Conservation (phyloP, 2,797 vertebrate species). For the Platalea minor region DNA sequence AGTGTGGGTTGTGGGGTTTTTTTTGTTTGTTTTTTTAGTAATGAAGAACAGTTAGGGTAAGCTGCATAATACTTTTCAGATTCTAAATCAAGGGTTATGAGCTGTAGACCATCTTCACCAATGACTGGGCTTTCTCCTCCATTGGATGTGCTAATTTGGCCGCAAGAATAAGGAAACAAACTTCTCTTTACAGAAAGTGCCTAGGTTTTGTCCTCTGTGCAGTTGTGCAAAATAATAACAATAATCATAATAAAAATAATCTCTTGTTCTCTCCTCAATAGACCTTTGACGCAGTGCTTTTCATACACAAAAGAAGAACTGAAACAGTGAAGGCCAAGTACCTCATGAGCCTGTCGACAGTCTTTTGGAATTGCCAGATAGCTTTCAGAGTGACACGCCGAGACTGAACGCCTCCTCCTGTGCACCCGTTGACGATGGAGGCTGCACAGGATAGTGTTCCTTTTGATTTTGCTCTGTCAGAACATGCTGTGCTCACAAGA, state of each 20-base stretch:
- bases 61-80: constrained; percentile 37
- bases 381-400: background rate
- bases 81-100: constrained; percentile 45
- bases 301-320: constrained; percentile 63
- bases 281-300: constrained; percentile 70
- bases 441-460: background rate
- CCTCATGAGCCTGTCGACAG: constrained; percentile 4
- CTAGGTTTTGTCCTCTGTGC: constrained; percentile 73
- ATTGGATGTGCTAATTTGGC: constrained; percentile 57
- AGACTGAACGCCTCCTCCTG: background rate
- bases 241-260: constrained; percentile 79
- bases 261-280: constrained; percentile 72
- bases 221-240: constrained; percentile 78
- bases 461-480: background rate
- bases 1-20: constrained; percentile 27
- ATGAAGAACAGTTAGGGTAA: constrained; percentile 10
- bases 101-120: constrained; percentile 36
- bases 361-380: background rate
- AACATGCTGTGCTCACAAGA: background rate
- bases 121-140: constrained; percentile 37
- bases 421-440: background rate
- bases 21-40: background rate
- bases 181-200: constrained; percentile 74
- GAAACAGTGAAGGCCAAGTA: constrained; percentile 67
- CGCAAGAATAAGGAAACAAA: constrained; percentile 56